A percentile compares a stretch with the other conserved stretches of the same genome.
These are phyloP conservation scores for Axea sp. DNA, from an alignment of 2,888 invertebrate species.

Conservation along the genomic window DNA sequence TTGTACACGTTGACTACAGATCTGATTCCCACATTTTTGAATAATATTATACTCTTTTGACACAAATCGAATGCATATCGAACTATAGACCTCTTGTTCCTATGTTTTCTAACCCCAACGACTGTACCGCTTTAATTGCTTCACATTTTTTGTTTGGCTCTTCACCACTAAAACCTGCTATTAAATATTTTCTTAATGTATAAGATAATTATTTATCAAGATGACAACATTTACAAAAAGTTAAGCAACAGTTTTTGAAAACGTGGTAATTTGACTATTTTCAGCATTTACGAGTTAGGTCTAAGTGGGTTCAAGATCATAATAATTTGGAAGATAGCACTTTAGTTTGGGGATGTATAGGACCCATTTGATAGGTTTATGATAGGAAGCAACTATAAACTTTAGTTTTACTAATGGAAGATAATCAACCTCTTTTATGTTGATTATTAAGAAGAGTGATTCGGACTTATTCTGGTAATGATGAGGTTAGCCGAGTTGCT, in stretches of 20 bases:
- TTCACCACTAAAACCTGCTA: not conserved
- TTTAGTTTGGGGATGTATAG: too few species aligned
- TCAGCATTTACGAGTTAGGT: conserved; percentile 49
- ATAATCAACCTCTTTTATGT: too few species aligned
- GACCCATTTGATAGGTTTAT: too few species aligned
- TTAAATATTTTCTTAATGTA: not conserved
- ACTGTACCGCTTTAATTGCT: conserved; percentile 1
- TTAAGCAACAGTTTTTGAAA: conserved; percentile 60
- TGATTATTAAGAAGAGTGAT: too few species aligned
- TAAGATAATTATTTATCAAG: not conserved
- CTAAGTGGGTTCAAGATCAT: conserved; percentile 49
- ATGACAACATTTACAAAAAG: conserved; percentile 12
- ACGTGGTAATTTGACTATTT: conserved; percentile 61
- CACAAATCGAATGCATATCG: conserved; percentile 17
- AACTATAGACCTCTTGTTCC: conserved; percentile 10
- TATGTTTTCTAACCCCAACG: conserved; percentile 19
- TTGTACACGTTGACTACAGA: conserved; percentile 6
- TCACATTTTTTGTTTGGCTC: conserved; percentile 22
- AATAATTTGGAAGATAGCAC: conserved; percentile 1
- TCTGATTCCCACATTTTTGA: conserved; percentile 31
- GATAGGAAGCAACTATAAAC: too few species aligned
- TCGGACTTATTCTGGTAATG: too few species aligned
- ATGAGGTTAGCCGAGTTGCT: too few species aligned
- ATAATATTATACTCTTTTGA: conserved; percentile 17
- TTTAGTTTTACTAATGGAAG: too few species aligned